Percentiles rank a stretch among this genome's conserved stretches.
Evolutionary conservation across 1,140 invertebrate genomes (phyloP).

Genomic region (Augochlora pura): DNA sequence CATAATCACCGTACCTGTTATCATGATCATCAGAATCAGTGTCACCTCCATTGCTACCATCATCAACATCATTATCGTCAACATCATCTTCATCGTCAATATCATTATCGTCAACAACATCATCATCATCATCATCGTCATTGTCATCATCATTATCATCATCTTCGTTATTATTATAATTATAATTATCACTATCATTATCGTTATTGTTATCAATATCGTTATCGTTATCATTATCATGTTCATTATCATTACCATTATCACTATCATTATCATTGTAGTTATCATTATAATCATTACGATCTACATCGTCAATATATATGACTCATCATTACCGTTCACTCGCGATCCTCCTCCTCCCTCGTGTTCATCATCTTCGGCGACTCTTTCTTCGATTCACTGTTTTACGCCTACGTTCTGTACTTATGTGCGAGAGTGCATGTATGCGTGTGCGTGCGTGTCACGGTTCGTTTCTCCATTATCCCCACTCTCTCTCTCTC

Average conservation of each 20-base stretch:
- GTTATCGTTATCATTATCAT: too few species aligned
- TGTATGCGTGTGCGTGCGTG: slow-evolving; percentile 2
- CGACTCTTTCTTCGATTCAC: background rate
- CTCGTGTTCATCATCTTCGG: background rate
- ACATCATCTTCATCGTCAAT: background rate
- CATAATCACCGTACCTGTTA: too few species aligned
- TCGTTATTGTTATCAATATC: too few species aligned
- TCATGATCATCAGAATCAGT: too few species aligned
- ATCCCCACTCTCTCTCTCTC: background rate
- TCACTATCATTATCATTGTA: too few species aligned
- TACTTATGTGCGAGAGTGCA: background rate
- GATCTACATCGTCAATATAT: background rate
- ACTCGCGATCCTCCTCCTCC: background rate
- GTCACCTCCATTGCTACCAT: too few species aligned
- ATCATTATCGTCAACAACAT: background rate
- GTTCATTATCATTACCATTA: too few species aligned
- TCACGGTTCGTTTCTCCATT: background rate
- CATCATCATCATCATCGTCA: background rate
- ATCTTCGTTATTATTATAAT: background rate
- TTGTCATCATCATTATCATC: too few species aligned
- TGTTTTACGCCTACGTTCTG: background rate
- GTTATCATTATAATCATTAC: too few species aligned
- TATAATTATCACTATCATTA: too few species aligned
- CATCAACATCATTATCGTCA: too few species aligned
- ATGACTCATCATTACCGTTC: background rate